Evolutionary conservation across 2,888 invertebrate genomes (phyloP).

Genomic region (Myopa tessellatipennis): DNA sequence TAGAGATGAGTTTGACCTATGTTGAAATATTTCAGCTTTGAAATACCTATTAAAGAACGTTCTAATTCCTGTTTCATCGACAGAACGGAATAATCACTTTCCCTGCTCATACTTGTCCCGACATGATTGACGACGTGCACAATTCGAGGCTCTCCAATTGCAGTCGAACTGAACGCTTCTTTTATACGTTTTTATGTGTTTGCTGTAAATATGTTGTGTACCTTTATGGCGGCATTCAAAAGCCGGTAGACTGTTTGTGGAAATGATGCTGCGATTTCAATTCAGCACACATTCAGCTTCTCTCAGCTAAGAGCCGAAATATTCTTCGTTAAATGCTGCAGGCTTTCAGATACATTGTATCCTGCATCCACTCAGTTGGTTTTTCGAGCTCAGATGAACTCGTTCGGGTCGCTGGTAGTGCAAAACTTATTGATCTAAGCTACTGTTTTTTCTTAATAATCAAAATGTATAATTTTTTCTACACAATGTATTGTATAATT

Average conservation of each 20-base stretch:
- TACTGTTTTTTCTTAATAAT: not conserved
- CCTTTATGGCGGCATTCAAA: not conserved
- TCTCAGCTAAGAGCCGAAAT: not conserved
- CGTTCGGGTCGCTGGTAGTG: constrained; percentile 27
- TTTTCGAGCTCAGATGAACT: constrained; percentile 27
- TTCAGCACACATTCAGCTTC: not conserved
- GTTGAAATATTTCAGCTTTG: not conserved
- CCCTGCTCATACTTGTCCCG: too few species aligned
- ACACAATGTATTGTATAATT: not conserved
- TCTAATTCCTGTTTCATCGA: too few species aligned
- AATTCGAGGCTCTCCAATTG: too few species aligned
- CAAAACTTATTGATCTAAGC: not conserved
- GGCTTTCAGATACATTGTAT: constrained; percentile 24
- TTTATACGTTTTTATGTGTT: too few species aligned
- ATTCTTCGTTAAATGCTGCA: constrained; percentile 14
- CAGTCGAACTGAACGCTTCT: too few species aligned
- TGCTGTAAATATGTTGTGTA: too few species aligned
- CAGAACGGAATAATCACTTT: too few species aligned
- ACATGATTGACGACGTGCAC: too few species aligned
- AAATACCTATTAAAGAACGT: not conserved
- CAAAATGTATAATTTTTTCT: not conserved
- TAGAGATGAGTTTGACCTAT: not conserved
- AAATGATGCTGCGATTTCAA: not conserved
- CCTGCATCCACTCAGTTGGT: constrained; percentile 35
- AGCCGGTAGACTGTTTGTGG: constrained; percentile 19